phyloP scores from a whole-genome alignment of 2,113 vertebrate genomes.

The Aphyosemion australe region DNA sequence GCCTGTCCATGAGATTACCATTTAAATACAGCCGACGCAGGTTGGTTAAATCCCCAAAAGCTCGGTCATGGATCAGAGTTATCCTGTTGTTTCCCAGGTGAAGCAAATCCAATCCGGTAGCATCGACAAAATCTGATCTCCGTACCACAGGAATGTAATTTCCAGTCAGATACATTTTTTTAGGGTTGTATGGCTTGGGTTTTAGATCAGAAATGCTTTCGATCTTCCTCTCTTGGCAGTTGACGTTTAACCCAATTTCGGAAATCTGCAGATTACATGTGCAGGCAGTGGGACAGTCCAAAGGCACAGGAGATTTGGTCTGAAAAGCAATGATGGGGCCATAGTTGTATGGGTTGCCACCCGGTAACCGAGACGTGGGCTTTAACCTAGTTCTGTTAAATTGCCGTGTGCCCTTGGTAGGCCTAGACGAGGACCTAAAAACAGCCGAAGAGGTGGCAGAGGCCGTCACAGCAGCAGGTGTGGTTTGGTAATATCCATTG shows the following conservation, averaged over 20 bases:
- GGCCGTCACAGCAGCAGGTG: slow-evolving; percentile 88
- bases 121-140: slow-evolving; percentile 93
- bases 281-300: slow-evolving; percentile 97
- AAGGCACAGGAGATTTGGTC: slow-evolving; percentile 99
- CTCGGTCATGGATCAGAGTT: slow-evolving; percentile 91
- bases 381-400: slow-evolving; percentile 90
- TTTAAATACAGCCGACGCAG: slow-evolving; percentile 96
- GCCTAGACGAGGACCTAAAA: slow-evolving; percentile 90
- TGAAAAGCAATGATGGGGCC: slow-evolving; percentile 98
- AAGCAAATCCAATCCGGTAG: slow-evolving; percentile 94
- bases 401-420: slow-evolving; percentile 93
- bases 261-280: slow-evolving; percentile 98
- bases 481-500: slow-evolving; percentile 94
- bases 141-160: slow-evolving; percentile 94
- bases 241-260: slow-evolving; percentile 97
- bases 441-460: slow-evolving; percentile 94
- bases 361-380: slow-evolving; percentile 90
- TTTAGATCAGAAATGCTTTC: slow-evolving; percentile 96
- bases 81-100: slow-evolving; percentile 98
- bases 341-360: slow-evolving; percentile 90
- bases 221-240: slow-evolving; percentile 98
- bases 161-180: slow-evolving; percentile 98
- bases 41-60: slow-evolving; percentile 96
- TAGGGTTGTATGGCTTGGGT: slow-evolving; percentile 98
- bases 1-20: slow-evolving; percentile 94